Base-by-base conservation (phyloP, 2,888 invertebrate species). In the Drosophila antonietae region DNA sequence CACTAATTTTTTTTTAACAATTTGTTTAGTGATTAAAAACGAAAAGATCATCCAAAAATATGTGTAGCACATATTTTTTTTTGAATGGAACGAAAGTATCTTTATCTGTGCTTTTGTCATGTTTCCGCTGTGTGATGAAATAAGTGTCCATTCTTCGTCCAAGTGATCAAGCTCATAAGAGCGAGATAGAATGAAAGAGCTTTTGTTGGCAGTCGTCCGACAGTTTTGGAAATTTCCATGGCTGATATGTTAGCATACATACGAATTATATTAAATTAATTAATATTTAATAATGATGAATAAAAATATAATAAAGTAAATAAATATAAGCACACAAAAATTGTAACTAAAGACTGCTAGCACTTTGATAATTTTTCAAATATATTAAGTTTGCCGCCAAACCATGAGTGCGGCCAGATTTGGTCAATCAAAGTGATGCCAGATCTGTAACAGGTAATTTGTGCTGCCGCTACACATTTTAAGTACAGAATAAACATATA, bases 201-300 rank as follows among this genome's bases (percentile, higher is more conserved):
- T 83, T 81, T 77, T 41, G 23, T 15, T 43, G 39, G 28, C 53
- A 49, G 15, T 10, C 20, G n/a, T 56, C 5, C 15, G n/a, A 53
- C 18, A 59, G 10, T 23, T 12, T 59, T 61, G 68, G 70, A 75
- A 83, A 71, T 63, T 71, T 78, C 59, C 71, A 68, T 4, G 9
- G 14, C 52, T 44, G 5, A 5, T 35, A 23, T n/a, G 15, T 1
- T 14, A 8, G 1, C 9, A 49, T 31, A n/a, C 6, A n/a, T 9
- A n/a, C 14, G 8, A 35, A 31, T 10, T 47, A 15, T 2, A 49
- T 5, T 5, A 49, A 31, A 33, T 14, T 33, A 12, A 7, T 0
- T 14, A 14, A 20, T 35, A 33, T 14, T 51, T 51, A 18, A 18
- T 33, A 33, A 33, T 49, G 2, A 18, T 31, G 6, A 31, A 49